These are phyloP conservation scores for Simalia tracyae DNA, from an alignment of 2,797 vertebrate species.

Conservation along the genomic window DNA sequence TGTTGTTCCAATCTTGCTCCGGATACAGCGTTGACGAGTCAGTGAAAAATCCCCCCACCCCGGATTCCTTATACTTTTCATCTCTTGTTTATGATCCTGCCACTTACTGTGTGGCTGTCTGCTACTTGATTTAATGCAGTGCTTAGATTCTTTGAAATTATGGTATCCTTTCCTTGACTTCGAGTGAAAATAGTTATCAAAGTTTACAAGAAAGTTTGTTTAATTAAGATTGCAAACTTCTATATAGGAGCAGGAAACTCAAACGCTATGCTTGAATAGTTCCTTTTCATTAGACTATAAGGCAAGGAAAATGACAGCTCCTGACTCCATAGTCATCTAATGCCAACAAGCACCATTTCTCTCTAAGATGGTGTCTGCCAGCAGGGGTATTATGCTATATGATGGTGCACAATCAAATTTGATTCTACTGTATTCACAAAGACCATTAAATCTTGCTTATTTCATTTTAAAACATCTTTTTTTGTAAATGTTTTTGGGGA, in stretches of 20 bases:
- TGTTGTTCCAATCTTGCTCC: slow-evolving; percentile 17
- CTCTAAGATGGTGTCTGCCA: neutral
- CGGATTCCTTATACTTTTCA: slow-evolving; percentile 47
- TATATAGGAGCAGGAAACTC: neutral
- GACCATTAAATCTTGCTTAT: neutral
- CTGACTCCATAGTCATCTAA: neutral
- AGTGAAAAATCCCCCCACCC: neutral
- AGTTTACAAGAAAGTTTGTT: slow-evolving; percentile 29
- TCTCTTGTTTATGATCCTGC: slow-evolving; percentile 48
- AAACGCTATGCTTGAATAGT: neutral
- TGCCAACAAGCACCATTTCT: neutral
- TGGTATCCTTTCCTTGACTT: slow-evolving; percentile 39
- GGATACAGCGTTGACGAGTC: slow-evolving; percentile 32
- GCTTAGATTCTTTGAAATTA: slow-evolving; percentile 33
- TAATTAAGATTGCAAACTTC: slow-evolving; percentile 14
- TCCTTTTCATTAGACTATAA: neutral
- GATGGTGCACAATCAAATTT: neutral
- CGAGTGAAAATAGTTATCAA: slow-evolving; percentile 32
- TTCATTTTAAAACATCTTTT: neutral
- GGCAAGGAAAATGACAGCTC: neutral
- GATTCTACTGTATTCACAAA: neutral
- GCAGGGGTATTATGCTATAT: neutral
- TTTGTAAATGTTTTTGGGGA: neutral
- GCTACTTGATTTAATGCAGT: slow-evolving; percentile 38
- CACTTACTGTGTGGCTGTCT: slow-evolving; percentile 23